phyloP scores from a whole-genome alignment of 2,113 vertebrate species.

The Centropus bengalensis region DNA sequence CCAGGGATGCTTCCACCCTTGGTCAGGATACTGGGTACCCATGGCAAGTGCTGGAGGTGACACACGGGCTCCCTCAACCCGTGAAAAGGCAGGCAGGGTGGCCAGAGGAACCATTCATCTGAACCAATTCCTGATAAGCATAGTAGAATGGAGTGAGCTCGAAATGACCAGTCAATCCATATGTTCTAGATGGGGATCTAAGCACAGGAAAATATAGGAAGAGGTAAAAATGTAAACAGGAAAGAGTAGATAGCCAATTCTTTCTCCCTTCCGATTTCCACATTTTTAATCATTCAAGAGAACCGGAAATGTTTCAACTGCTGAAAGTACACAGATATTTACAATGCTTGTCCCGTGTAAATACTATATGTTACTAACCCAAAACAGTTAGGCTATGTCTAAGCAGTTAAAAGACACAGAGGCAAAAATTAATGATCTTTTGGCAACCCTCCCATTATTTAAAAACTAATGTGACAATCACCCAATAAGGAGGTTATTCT shows the following conservation, averaged over 20 bases:
- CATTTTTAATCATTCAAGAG: not conserved
- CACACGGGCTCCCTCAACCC: not conserved
- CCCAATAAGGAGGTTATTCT: not conserved
- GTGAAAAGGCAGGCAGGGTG: not conserved
- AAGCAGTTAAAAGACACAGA: not conserved
- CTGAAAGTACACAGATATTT: not conserved
- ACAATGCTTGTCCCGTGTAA: not conserved
- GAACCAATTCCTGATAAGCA: not conserved
- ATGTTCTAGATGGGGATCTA: not conserved
- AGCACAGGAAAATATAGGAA: not conserved
- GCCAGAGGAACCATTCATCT: not conserved
- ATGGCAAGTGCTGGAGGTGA: not conserved
- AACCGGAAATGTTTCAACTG: not conserved
- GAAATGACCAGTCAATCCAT: not conserved
- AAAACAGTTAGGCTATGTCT: not conserved
- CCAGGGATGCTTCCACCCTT: not conserved
- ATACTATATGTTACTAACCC: not conserved
- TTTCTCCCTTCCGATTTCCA: not conserved
- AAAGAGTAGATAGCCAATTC: not conserved
- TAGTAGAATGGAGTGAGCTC: rapidly evolving
- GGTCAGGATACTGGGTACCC: not conserved
- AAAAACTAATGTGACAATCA: not conserved
- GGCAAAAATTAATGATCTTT: not conserved
- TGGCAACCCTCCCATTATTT: not conserved
- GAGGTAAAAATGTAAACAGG: not conserved